phyloP scores from a whole-genome alignment of 1,140 invertebrate genomes.

The Xylocopa sonorina region DNA sequence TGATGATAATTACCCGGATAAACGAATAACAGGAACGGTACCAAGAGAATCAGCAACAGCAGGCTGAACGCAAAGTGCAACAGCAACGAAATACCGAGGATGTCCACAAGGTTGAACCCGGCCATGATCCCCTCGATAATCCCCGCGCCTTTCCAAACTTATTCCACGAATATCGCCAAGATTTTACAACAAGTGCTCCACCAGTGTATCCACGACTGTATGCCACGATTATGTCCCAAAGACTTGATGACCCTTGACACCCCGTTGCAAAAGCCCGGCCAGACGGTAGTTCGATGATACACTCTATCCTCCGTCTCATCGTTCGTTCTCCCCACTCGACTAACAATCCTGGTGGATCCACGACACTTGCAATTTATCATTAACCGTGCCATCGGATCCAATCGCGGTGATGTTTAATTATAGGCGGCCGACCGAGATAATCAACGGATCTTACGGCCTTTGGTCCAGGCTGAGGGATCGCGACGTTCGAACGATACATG shows the following conservation, averaged over 20 bases:
- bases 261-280: constrained; percentile 44
- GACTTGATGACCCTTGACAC: constrained; percentile 52
- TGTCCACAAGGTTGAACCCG: constrained; percentile 44
- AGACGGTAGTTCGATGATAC: constrained; percentile 28
- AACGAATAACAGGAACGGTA: constrained; percentile 63
- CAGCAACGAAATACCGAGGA: constrained; percentile 63
- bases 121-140: not conserved
- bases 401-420: constrained; percentile 39
- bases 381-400: not conserved
- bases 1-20: constrained; percentile 69
- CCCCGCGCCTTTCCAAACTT: not conserved
- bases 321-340: not conserved
- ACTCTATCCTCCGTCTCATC: constrained; percentile 22
- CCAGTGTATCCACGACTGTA: too few relatives aligned
- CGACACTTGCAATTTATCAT: constrained; percentile 14
- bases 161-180: too few relatives aligned
- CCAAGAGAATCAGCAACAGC: constrained; percentile 54
- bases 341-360: not conserved
- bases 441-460: constrained; percentile 24
- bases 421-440: constrained; percentile 14
- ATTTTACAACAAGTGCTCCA: too few relatives aligned
- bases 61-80: constrained; percentile 64
- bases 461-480: constrained; percentile 17
- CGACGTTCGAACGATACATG: too few relatives aligned
- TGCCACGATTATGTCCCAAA: constrained; percentile 41